Evolutionary conservation across 2,113 vertebrate species (phyloP), one percentile per base, ranked within the genome.

Genomic region (Calonectris borealis): DNA sequence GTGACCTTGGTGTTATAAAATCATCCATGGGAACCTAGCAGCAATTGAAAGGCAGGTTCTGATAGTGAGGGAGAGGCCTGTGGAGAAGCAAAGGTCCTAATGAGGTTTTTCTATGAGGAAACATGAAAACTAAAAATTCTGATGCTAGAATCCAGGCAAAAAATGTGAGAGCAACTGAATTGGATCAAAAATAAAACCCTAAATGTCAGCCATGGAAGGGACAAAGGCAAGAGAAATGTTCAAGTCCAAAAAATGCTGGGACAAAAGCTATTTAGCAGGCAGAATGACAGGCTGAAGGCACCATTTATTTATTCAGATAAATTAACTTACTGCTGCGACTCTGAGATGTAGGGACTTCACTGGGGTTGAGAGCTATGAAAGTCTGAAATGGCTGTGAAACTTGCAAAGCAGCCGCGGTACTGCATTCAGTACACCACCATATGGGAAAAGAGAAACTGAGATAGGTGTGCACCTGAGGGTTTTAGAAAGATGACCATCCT

Each of bases 371-470:
- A 69, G 44, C 14, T 38, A 21, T 7, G 22, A 49, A 52, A 64
- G 6, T 10, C 48, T 48, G 48, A 62, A 78, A 86, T 16, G 8
- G 25, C 42, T 62, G 29, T 31, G 66, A 68, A 48, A 73, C 34
- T 18, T 21, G 11, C 9, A 16, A 51, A 51, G 48, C 14, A 26
- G 15, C 20, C n/a, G 5, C 0, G 0, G 34, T 76, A n/a, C 44
- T 17, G 4, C 49, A 10, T 22, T 42, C 1, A 0, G 27, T 64
- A 38, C 16, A 20, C 1, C 25, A 48, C 15, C 4, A 2, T 2
- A 13, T 8, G 15, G 38, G 22, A 70, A 54, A 80, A 57, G 38
- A 64, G 55, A 60, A 70, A 54, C 32, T 9, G 55, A 55, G 55
- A 17, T 10, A 80, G 17, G 4, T 24, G 20, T 38, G 44, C 32